A percentile compares a stretch with the other conserved stretches of the same genome.
These are phyloP conservation scores for Bufo gargarizans DNA, from an alignment of 2,113 vertebrate species.

Conservation along the genomic window DNA sequence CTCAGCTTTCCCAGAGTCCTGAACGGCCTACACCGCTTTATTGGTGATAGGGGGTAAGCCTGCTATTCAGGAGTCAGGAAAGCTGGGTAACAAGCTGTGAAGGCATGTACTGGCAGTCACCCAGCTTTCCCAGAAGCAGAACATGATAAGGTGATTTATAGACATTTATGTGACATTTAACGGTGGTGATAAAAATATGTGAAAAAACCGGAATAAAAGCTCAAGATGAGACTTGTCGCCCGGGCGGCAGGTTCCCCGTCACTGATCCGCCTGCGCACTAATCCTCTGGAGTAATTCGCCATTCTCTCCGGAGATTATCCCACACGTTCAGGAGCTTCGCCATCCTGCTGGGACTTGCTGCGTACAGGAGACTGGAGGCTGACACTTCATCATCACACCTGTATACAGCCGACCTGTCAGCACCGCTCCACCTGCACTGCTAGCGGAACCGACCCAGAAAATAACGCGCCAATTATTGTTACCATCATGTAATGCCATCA, in stretches of 20 bases:
- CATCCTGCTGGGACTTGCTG: constrained; percentile 44
- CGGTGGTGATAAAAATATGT: background rate
- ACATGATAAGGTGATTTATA: background rate
- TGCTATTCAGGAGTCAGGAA: too few relatives aligned
- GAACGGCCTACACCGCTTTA: too few relatives aligned
- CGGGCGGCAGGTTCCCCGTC: background rate
- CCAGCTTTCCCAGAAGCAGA: background rate
- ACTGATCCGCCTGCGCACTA: constrained; percentile 11
- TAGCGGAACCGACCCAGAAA: too few relatives aligned
- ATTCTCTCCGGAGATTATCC: too few relatives aligned
- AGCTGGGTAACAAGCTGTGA: too few relatives aligned
- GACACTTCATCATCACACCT: constrained; percentile 24
- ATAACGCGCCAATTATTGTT: too few relatives aligned
- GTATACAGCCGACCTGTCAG: background rate
- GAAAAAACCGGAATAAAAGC: background rate
- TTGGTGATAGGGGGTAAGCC: too few relatives aligned
- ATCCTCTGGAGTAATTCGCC: background rate
- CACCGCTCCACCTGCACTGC: background rate
- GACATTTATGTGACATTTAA: background rate
- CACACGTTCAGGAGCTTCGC: too few relatives aligned
- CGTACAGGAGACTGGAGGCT: background rate
- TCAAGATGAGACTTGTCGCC: background rate
- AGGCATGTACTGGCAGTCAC: too few relatives aligned
- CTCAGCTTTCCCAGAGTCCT: too few relatives aligned
- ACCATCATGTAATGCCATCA: background rate